Percentiles rank a stretch among this genome's conserved stretches.
Conservation (phyloP, 2,888 invertebrate genomes). For the Cistogaster globosa region DNA sequence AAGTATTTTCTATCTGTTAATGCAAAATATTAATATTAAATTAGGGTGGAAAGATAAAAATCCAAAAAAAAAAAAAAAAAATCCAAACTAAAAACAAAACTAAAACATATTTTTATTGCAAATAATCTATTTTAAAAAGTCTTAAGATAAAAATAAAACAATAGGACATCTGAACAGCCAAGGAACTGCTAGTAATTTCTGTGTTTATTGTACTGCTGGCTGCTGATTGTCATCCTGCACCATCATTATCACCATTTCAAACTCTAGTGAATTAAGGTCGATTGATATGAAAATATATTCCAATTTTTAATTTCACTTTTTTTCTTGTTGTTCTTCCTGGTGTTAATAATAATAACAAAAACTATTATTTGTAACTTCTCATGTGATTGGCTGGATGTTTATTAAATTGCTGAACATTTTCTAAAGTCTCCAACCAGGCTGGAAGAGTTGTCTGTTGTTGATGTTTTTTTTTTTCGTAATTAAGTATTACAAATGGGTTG, state of each 20-base stretch:
- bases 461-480: constrained; percentile 31
- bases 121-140: constrained; percentile 21
- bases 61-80: constrained; percentile 42
- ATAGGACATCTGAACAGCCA: not conserved
- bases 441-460: constrained; percentile 7
- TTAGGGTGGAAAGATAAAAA: constrained; percentile 56
- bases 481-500: constrained; percentile 52
- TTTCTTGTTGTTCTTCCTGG: constrained; percentile 1
- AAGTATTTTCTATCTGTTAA: not conserved
- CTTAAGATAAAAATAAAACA: constrained; percentile 6
- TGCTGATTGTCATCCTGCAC: constrained; percentile 47
- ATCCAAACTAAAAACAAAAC: constrained; percentile 45
- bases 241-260: constrained; percentile 21
- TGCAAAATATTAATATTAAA: not conserved
- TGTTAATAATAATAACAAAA: constrained; percentile 32
- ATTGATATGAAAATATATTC: constrained; percentile 51
- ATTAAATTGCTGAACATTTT: not conserved
- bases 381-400: not conserved
- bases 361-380: constrained; percentile 12
- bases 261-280: constrained; percentile 61
- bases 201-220: constrained; percentile 41
- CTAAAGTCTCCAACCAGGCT: constrained; percentile 52
- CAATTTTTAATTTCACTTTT: constrained; percentile 29
- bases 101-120: constrained; percentile 33
- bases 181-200: constrained; percentile 47